phyloP scores from a whole-genome alignment of 1,140 invertebrate species.

The Choristoneura fumiferana region DNA sequence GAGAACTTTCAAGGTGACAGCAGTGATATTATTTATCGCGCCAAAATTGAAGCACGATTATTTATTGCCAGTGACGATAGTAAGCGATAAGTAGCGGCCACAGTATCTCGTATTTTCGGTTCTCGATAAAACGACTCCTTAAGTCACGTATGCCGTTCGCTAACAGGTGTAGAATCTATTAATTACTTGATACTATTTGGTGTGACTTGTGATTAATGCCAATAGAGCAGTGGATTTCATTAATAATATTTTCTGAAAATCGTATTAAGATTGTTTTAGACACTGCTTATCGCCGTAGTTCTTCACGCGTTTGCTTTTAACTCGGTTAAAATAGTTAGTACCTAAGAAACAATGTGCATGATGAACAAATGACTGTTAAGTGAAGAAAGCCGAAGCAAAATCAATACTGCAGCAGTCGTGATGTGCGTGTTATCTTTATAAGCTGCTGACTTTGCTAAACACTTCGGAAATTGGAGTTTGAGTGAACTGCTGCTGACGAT shows the following conservation, averaged over 20 bases:
- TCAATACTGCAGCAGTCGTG: constrained; percentile 15
- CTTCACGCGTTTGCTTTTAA: neutral
- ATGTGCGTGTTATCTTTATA: constrained; percentile 8
- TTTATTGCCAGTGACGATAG: constrained; percentile 53
- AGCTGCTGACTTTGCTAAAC: neutral
- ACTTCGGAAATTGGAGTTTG: neutral
- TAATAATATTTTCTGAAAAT: too few species aligned
- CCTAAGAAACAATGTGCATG: constrained; percentile 34
- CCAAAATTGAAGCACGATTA: constrained; percentile 45
- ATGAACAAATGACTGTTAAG: constrained; percentile 34
- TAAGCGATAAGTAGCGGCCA: constrained; percentile 45
- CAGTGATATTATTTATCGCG: constrained; percentile 46
- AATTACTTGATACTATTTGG: neutral
- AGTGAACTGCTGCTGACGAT: constrained; percentile 30
- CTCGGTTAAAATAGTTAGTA: constrained; percentile 28
- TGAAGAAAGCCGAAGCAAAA: constrained; percentile 29
- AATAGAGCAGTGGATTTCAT: too few species aligned
- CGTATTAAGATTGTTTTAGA: too few species aligned
- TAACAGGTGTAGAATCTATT: constrained; percentile 21
- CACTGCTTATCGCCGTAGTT: too few species aligned
- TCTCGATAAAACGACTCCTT: constrained; percentile 58
- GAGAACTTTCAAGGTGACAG: constrained; percentile 60
- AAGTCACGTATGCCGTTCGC: constrained; percentile 69
- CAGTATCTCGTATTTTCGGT: constrained; percentile 54
- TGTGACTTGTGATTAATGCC: too few species aligned